Evolutionary conservation across 1,140 invertebrate genomes (phyloP), one percentile per base, ranked within the genome.

Genomic region (Aphis gossypii): DNA sequence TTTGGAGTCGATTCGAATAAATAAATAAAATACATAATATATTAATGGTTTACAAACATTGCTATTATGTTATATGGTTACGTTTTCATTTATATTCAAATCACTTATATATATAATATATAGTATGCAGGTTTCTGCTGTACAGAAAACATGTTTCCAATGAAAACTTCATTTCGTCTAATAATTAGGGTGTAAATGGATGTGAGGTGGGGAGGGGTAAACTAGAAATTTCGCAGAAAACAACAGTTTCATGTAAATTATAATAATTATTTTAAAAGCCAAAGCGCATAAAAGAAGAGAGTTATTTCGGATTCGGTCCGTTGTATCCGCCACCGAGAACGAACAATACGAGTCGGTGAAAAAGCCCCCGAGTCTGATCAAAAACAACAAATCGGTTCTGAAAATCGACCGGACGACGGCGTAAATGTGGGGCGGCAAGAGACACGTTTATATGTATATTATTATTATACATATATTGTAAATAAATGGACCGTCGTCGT

Each of bases 261-360:
- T 89, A 56, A 89, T 89, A 54, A 56, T 56, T 89, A 54, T 54
- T 89, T 89, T 86, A 86, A 86, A 86, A 86, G 44, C 88, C 35
- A 38, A 89, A 89, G 84, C 60, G 60, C 60, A n/a, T 86, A 89
- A 56, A 46, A 54, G 20, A 54, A 56, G 14, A 89, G 14, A 56
- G 38, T 89, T 56, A 56, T 89, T 89, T 89, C 8, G 87, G 51
- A 38, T 89, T 89, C 21, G 23, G 51, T 56, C 35, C n/a, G 48
- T 25, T 48, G 87, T 89, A 48, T 48, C 46, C 46, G 30, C 41
- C 46, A 14, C 11, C 11, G 46, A 48, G 48, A 88, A 46, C 1
- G 51, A 89, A 89, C 88, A 56, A 89, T 89, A 89, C 14, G 84
- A 87, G 46, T 87, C 18, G 48, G 46, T 20, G 87, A 51, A 88